Evolutionary conservation across 2,888 invertebrate genomes (phyloP), one percentile per base, ranked within the genome.

Genomic region (Margaritifera margaritifera): DNA sequence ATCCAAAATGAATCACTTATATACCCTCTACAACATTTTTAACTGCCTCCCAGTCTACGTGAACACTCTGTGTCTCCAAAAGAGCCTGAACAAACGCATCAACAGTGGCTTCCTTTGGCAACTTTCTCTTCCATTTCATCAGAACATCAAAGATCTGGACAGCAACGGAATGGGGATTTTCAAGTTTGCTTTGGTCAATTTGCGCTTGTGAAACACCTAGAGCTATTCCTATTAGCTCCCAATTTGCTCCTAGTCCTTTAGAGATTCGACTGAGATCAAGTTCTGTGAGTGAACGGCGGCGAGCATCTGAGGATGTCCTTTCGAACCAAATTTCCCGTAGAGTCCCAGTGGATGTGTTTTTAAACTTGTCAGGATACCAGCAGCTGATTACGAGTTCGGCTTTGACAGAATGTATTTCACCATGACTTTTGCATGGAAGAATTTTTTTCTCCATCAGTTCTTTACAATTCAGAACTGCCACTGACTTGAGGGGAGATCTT

Each of bases 141-240:
- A 79, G 53, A 8, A 65, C 53, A 15, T 74, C 65, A 50, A 71
- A 79, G 11, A 79, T 79, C 70, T 79, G 76, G 68, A 74, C 73
- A 27, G 74, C 76, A 55, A 74, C 70, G n/a, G 73, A 62, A 42
- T 69, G 70, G 4, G 71, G 71, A 62, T 77, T 65, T 51, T 79
- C 75, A 64, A 79, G 53, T 61, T 79, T 76, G 15, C 67, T 68
- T 52, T 72, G 76, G 60, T 79, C 74, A 58, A 79, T 77, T 8
- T 69, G 65, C 1, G 62, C 73, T 57, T 77, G 73, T 11, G 71
- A 22, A 5, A 74, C 54, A 4, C 76, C 76, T 2, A 79, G 70
- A 51, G 75, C 76, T 2, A 79, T 51, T 5, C 70, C 66, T 24
- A 77, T 67, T 62, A 72, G 69, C 42, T 76, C 76, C 79, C 79